Base-by-base conservation (phyloP, 1,140 invertebrate species). In the Frieseomelitta varia region DNA sequence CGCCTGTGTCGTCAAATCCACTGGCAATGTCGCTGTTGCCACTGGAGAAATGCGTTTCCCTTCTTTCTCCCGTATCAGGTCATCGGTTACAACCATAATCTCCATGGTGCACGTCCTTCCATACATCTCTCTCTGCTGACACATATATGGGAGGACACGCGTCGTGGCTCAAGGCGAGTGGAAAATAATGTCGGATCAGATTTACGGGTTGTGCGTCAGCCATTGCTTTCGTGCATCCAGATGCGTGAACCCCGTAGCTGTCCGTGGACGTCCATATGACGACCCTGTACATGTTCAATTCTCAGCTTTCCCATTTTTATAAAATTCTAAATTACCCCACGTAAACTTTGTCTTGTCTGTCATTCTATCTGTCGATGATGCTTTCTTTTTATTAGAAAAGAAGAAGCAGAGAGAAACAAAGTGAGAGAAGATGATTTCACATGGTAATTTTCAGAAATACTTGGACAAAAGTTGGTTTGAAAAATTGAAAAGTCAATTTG, bases 161-260 rank as follows among this genome's bases (percentile, higher is more conserved):
- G 21, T 10, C 19, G 30, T 27, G n/a, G 21, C 17, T 27, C 67
- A 21, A 68, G 63, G 51, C 27, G 27, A 55, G 51, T 55, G 77
- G 51, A 79, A 68, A 79, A 79, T 56, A 79, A 61, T n/a, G 34
- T 72, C 34, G 55, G 68, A 80, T 72, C 51, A 61, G 55, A 80
- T 80, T 80, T 80, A 80, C 79, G 24, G 19, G 19, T 19, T 21
- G n/a, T 17, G 2, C 30, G 51, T 55, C 34, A 4, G 3, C 10
- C 19, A 47, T 19, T n/a, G 30, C 21, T 67, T 53, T 19, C 53
- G 30, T 79, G 27, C 47, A 34, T 2, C 34, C 17, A 79, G 67
- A 34, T 24, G 17, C 61, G 77, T 27, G n/a, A 51, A 72, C 24
- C 69, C 47, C 24, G n/a, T 51, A n/a, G 17, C 6, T 12, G 2